These are phyloP conservation scores for Kryphioiulus occultus DNA, from an alignment of 2,888 invertebrate genomes.

Conservation along the genomic window DNA sequence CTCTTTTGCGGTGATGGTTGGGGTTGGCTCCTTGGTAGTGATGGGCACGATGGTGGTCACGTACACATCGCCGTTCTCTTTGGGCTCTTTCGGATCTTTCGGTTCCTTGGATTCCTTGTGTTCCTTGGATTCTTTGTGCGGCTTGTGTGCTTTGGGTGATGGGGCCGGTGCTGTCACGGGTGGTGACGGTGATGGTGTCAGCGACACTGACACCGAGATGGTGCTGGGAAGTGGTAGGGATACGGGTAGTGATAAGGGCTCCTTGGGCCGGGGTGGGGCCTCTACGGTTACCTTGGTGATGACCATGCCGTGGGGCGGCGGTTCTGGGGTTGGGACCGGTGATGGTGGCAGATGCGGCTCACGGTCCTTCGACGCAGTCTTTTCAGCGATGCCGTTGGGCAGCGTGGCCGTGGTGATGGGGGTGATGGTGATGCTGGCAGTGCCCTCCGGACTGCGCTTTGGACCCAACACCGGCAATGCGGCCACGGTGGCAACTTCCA, in stretches of 20 bases:
- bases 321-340: neutral
- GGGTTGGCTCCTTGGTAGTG: slow-evolving; percentile 29
- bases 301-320: slow-evolving; percentile 20
- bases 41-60: slow-evolving; percentile 41
- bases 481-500: neutral
- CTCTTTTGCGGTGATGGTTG: slow-evolving; percentile 24
- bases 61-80: slow-evolving; percentile 35
- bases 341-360: neutral
- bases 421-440: slow-evolving; percentile 28
- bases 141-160: neutral
- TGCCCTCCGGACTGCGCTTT: neutral
- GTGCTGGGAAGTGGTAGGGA: neutral
- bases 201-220: neutral
- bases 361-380: neutral
- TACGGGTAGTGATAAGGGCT: neutral
- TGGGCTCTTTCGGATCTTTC: neutral
- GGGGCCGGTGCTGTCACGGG: neutral
- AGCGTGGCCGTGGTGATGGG: neutral
- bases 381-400: neutral
- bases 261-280: neutral
- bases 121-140: neutral
- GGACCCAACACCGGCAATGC: neutral
- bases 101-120: neutral
- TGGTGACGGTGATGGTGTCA: slow-evolving; percentile 2
- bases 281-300: slow-evolving; percentile 35